These are phyloP conservation scores for Drosophila parvula DNA, from an alignment of 1,140 invertebrate genomes.

Conservation along the genomic window DNA sequence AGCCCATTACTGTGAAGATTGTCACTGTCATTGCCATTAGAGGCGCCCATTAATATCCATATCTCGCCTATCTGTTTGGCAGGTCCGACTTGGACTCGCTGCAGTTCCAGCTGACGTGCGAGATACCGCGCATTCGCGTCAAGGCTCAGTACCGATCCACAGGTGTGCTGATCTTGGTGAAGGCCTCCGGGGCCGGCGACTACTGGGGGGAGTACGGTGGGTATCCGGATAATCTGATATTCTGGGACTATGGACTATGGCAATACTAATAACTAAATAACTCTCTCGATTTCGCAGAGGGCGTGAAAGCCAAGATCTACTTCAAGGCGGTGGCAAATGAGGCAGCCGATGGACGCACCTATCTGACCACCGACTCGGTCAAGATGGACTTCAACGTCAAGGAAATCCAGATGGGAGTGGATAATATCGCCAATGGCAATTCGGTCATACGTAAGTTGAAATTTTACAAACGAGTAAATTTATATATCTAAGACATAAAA, in stretches of 20 bases:
- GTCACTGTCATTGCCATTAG: slow-evolving; percentile 75
- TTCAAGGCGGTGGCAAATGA: slow-evolving; percentile 88
- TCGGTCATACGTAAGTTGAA: slow-evolving; percentile 89
- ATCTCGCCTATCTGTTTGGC: slow-evolving; percentile 51
- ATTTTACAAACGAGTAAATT: too few relatives aligned
- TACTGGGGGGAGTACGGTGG: slow-evolving; percentile 94
- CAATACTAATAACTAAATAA: slow-evolving; percentile 3
- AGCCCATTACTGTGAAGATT: slow-evolving; percentile 36
- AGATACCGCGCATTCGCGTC: slow-evolving; percentile 90
- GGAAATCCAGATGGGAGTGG: slow-evolving; percentile 92
- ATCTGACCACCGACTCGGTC: slow-evolving; percentile 88
- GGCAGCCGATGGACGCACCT: slow-evolving; percentile 86
- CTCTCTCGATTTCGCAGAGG: slow-evolving; percentile 85
- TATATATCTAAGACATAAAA: too few relatives aligned
- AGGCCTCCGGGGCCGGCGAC: slow-evolving; percentile 91
- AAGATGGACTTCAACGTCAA: slow-evolving; percentile 93
- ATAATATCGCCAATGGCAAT: slow-evolving; percentile 91
- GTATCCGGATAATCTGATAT: slow-evolving; percentile 24
- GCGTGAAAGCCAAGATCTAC: slow-evolving; percentile 92
- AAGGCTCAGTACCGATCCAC: slow-evolving; percentile 90
- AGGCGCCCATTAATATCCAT: slow-evolving; percentile 29
- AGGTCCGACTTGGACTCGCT: slow-evolving; percentile 90
- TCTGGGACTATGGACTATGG: background rate
- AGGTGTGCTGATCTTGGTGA: slow-evolving; percentile 90
- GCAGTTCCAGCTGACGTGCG: slow-evolving; percentile 91